Evolutionary conservation across 2,797 vertebrate genomes (phyloP).

Genomic region (Acanthis flammea): DNA sequence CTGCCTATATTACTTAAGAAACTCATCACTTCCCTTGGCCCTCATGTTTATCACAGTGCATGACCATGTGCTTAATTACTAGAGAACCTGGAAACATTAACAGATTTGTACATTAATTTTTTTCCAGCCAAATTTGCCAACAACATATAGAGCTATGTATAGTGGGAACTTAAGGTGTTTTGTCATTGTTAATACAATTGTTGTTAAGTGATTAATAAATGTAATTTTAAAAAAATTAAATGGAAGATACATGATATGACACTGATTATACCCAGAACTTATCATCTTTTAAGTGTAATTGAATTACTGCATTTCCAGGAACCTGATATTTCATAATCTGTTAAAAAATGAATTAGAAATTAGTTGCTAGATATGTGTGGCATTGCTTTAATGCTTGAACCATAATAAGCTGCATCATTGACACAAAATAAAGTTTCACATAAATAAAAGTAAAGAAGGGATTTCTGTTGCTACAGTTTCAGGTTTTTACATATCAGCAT

Average conservation of each 20-base stretch:
- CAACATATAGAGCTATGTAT: not conserved
- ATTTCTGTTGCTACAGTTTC: not conserved
- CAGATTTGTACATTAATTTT: not conserved
- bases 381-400: not conserved
- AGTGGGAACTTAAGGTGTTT: not conserved
- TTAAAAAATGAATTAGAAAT: not conserved
- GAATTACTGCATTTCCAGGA: not conserved
- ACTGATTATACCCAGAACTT: not conserved
- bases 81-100: not conserved
- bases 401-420: not conserved
- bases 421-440: not conserved
- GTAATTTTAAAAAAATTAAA: fast-evolving
- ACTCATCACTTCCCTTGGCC: not conserved
- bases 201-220: not conserved
- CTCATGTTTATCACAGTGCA: not conserved
- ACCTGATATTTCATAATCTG: not conserved
- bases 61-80: not conserved
- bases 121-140: not conserved
- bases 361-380: not conserved
- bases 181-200: not conserved
- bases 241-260: not conserved
- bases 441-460: not conserved
- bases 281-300: not conserved
- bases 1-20: not conserved
- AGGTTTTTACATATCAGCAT: not conserved